Evolutionary conservation across 2,113 vertebrate species (phyloP).

Genomic region (Pterocles gutturalis): DNA sequence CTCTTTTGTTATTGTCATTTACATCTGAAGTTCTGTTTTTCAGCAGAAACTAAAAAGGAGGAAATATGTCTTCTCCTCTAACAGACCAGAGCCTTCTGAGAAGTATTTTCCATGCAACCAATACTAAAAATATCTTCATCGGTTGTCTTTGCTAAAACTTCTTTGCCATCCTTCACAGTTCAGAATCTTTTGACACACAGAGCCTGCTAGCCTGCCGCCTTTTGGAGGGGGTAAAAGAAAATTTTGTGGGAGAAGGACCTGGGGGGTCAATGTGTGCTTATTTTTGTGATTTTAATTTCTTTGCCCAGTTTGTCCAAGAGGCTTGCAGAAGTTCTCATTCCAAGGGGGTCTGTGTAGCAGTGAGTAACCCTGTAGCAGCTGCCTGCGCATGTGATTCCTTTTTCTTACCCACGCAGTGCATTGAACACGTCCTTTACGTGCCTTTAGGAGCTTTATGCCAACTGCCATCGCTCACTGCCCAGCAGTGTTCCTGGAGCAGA

Average conservation of each 20-base stretch:
- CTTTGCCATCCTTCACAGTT: not conserved
- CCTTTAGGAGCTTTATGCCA: not conserved
- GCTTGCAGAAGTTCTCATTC: not conserved
- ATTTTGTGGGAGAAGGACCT: not conserved
- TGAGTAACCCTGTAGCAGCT: not conserved
- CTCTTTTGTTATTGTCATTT: not conserved
- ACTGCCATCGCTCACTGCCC: not conserved
- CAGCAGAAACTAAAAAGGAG: conserved; percentile 2
- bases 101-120: conserved; percentile 5
- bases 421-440: not conserved
- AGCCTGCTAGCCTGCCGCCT: not conserved
- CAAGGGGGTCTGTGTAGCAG: not conserved
- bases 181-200: not conserved
- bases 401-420: not conserved
- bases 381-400: not conserved
- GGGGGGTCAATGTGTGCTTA: accelerated
- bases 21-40: not conserved
- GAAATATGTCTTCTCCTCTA: not conserved
- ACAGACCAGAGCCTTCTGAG: not conserved
- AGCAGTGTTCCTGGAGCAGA: not conserved
- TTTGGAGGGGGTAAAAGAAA: not conserved
- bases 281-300: not conserved
- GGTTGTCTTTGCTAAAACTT: not conserved
- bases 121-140: not conserved
- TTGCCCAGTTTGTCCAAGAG: not conserved